Evolutionary conservation across 2,113 vertebrate species (phyloP).

Genomic region (Nymphicus hollandicus): DNA sequence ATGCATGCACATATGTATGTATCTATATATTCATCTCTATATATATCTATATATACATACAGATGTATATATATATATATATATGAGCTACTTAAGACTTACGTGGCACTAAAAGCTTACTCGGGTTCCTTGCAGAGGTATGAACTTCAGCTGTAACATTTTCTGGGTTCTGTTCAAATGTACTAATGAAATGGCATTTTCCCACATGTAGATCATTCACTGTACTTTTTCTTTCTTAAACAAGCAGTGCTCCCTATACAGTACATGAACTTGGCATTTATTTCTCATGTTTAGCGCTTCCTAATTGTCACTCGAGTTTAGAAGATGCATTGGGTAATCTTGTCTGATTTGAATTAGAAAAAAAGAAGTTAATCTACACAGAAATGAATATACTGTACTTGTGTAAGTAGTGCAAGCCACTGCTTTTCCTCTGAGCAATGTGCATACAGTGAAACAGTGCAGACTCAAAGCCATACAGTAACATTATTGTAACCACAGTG

Average conservation of each 20-base stretch:
- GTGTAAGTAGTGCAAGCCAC: constrained; percentile 63
- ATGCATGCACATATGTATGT: not conserved
- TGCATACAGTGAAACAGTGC: constrained; percentile 59
- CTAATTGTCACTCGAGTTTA: not conserved
- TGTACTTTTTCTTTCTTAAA: not conserved
- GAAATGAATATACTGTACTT: constrained; percentile 23
- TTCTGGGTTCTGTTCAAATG: not conserved
- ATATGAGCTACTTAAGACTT: not conserved
- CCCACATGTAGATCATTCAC: not conserved
- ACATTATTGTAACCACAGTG: constrained; percentile 28
- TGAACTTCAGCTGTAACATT: not conserved
- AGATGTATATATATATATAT: not conserved
- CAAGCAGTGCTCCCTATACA: not conserved
- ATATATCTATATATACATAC: not conserved
- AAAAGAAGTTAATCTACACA: not conserved
- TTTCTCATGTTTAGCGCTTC: not conserved
- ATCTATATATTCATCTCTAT: not conserved
- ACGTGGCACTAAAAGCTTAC: not conserved
- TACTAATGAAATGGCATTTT: not conserved
- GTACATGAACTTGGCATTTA: not conserved
- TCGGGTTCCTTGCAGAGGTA: not conserved
- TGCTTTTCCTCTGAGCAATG: constrained; percentile 55
- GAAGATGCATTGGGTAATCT: not conserved
- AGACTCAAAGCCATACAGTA: constrained; percentile 60
- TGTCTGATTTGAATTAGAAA: not conserved